Evolutionary conservation across 2,113 vertebrate species (phyloP).

Genomic region (Petroica traversi): DNA sequence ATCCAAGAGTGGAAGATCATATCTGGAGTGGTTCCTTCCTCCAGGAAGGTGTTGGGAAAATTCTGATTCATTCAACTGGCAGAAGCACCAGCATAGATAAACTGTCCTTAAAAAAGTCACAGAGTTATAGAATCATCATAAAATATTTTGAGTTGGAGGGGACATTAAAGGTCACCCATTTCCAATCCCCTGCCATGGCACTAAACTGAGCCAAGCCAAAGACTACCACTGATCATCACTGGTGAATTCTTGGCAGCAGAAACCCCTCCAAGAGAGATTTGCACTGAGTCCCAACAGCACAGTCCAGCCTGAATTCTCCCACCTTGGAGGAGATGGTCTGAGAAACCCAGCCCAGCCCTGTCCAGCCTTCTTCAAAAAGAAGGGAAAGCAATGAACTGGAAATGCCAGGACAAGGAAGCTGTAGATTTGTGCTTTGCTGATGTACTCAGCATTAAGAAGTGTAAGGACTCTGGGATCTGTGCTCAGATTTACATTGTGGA

Average conservation of each 20-base stretch:
- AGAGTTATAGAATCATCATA: not conserved
- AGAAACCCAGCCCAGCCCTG: not conserved
- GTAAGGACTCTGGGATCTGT: not conserved
- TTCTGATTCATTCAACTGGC: not conserved
- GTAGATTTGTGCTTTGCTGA: not conserved
- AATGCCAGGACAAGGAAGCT: not conserved
- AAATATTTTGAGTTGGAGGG: not conserved
- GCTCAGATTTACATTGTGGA: not conserved
- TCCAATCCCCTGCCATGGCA: not conserved
- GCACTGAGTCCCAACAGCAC: not conserved
- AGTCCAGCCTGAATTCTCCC: not conserved
- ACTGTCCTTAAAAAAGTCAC: not conserved
- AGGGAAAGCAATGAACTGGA: not conserved
- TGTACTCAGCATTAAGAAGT: not conserved
- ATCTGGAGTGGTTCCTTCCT: not conserved
- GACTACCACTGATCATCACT: accelerated
- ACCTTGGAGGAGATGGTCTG: not conserved
- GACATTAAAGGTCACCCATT: not conserved
- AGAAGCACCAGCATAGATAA: not conserved
- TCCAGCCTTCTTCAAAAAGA: not conserved
- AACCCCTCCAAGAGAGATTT: not conserved
- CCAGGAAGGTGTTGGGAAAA: not conserved
- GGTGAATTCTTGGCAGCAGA: not conserved
- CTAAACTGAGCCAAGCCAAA: not conserved
- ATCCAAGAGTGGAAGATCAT: not conserved